Conservation (phyloP, 92 coral and sea anemone genomes). For the Siderastrea siderea region DNA sequence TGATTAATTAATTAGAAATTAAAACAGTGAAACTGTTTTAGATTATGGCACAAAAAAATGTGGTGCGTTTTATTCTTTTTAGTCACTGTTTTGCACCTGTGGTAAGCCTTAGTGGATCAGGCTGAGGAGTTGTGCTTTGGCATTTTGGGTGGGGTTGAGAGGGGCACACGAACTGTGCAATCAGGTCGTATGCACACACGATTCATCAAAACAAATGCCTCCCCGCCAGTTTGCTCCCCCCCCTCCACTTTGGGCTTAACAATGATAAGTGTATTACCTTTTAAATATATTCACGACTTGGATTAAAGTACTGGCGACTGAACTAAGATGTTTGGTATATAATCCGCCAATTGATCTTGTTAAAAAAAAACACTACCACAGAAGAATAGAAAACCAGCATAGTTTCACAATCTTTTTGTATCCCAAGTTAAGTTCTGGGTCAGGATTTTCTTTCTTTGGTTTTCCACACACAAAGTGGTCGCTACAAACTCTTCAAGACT, state of each 20-base stretch:
- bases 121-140: neutral
- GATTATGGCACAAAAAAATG: neutral
- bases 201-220: neutral
- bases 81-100: neutral
- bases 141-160: neutral
- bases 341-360: no score
- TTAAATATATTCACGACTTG: no score
- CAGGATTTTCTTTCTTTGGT: slow-evolving; percentile 34
- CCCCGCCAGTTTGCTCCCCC: neutral
- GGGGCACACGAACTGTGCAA: neutral
- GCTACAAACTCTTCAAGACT: slow-evolving; percentile 42
- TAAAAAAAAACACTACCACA: no score
- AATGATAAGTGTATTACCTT: neutral
- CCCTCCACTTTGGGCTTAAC: neutral
- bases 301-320: no score
- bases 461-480: slow-evolving; percentile 33
- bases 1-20: no score
- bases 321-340: no score
- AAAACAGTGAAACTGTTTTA: neutral
- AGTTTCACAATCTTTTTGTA: neutral
- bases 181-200: neutral
- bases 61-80: neutral
- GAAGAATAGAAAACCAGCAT: no score
- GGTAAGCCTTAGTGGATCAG: neutral
- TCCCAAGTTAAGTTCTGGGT: slow-evolving; percentile 25